phyloP scores from a whole-genome alignment of 2,888 invertebrate species.

The Deilephila porcellus region DNA sequence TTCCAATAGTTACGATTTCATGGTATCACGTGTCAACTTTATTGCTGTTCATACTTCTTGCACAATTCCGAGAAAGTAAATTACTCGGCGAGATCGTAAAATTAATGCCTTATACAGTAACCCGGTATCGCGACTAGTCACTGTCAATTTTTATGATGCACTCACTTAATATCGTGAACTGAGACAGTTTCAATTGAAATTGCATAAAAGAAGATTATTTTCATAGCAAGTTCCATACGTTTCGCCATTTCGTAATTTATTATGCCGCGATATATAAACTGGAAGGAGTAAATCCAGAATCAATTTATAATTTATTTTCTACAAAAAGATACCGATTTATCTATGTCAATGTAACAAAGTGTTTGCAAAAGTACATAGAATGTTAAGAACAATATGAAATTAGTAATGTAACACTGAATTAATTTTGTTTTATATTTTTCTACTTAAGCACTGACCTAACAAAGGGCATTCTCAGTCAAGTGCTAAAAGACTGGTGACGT shows the following conservation, averaged over 20 bases:
- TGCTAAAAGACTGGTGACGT: too few species aligned
- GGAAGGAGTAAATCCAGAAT: not conserved
- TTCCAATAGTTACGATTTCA: conserved; percentile 26
- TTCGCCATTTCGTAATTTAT: conserved; percentile 5
- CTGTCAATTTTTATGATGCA: conserved; percentile 78
- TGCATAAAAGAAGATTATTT: conserved; percentile 35
- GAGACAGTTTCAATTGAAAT: conserved; percentile 42
- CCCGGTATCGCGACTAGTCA: conserved; percentile 72
- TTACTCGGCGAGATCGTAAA: conserved; percentile 76
- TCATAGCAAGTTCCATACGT: not conserved
- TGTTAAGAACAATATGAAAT: not conserved
- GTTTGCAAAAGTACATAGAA: not conserved
- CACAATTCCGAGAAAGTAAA: conserved; percentile 80
- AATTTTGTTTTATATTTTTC: too few species aligned
- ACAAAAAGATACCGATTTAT: not conserved
- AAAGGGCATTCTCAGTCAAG: too few species aligned
- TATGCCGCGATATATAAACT: not conserved
- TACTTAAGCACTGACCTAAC: too few species aligned
- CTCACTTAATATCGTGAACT: conserved; percentile 65
- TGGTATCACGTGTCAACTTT: conserved; percentile 56
- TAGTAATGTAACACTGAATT: not conserved
- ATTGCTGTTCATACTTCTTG: conserved; percentile 75
- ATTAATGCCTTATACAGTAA: conserved; percentile 78
- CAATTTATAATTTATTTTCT: not conserved
- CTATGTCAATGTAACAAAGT: not conserved